phyloP scores from a whole-genome alignment of 1,140 invertebrate genomes.

The Drosophila ironensis region DNA sequence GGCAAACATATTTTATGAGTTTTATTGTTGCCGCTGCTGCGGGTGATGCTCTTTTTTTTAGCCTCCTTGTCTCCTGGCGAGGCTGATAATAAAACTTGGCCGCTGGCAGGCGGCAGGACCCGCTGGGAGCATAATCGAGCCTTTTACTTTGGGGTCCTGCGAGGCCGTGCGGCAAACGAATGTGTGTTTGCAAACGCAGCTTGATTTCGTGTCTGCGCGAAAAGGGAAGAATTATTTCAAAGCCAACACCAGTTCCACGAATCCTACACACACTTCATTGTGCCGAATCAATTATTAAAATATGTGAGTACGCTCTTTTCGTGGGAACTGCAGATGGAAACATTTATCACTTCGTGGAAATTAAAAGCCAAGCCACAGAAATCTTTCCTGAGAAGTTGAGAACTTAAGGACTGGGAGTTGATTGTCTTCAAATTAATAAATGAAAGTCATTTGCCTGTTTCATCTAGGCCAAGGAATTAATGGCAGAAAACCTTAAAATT shows the following conservation, averaged over 20 bases:
- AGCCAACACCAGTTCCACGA: background rate
- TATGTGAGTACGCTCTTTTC: background rate
- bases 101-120: conserved; percentile 52
- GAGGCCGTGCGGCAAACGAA: too few species aligned
- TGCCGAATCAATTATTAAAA: background rate
- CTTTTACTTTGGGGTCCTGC: conserved; percentile 56
- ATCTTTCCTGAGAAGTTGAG: too few species aligned
- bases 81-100: conserved; percentile 75
- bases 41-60: conserved; percentile 26
- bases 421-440: too few species aligned
- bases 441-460: too few species aligned
- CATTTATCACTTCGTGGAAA: background rate
- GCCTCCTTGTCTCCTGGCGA: conserved; percentile 48
- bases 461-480: too few species aligned
- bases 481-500: too few species aligned
- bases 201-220: conserved; percentile 16
- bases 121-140: conserved; percentile 76
- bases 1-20: conserved; percentile 79
- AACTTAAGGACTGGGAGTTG: too few species aligned
- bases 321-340: background rate
- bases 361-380: background rate
- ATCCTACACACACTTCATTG: conserved; percentile 1
- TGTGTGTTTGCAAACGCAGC: conserved; percentile 28
- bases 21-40: conserved; percentile 41
- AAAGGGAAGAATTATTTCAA: background rate